Evolutionary conservation across 2,888 invertebrate genomes (phyloP), one percentile per base, ranked within the genome.

Genomic region (Apodemia mormo): DNA sequence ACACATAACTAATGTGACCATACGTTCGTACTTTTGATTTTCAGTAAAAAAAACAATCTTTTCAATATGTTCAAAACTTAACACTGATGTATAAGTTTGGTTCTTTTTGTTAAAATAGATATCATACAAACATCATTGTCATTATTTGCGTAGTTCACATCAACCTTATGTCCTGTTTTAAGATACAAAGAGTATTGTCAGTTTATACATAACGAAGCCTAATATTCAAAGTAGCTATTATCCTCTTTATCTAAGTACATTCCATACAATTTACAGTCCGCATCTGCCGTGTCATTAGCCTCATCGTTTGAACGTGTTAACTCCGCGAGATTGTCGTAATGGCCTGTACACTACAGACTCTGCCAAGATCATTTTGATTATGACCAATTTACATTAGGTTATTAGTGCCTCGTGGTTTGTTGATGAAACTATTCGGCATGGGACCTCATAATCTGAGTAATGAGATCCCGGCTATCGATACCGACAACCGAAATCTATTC

Each of bases 201-300:
- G 22, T 22, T 22, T 22, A 22, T 22, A 22, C 22, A 22, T 22
- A 22, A 54, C 54, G 54, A 54, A 54, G 61, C 61, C 61, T 64
- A 64, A 64, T 64, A 64, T 64, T 64, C 61, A 64, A 64, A 64
- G 61, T 64, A 37, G 61, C 33, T 70, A 72, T 68, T 72, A 68
- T 61, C 69, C 67, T 30, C 69, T 65, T 69, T 69, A 73, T 74
- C 73, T 73, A 72, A 74, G 73, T 72, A 76, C 74, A 75, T 76
- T 77, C 74, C 74, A 71, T 81, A 84, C 85, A 86, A 85, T 89
- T 88, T 85, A 86, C 83, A 85, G 85, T 83, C 85, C 84, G 82
- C 92, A 92, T 88, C 90, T 91, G 90, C 84, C 87, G 80, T 87
- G 92, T 92, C 92, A 89, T 92, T 92, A 92, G 84, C 87, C 91